Conservation (phyloP, 30 jellyfish, hydroid and myxozoan genomes). For the Hydractinia symbiolongicarpus region DNA sequence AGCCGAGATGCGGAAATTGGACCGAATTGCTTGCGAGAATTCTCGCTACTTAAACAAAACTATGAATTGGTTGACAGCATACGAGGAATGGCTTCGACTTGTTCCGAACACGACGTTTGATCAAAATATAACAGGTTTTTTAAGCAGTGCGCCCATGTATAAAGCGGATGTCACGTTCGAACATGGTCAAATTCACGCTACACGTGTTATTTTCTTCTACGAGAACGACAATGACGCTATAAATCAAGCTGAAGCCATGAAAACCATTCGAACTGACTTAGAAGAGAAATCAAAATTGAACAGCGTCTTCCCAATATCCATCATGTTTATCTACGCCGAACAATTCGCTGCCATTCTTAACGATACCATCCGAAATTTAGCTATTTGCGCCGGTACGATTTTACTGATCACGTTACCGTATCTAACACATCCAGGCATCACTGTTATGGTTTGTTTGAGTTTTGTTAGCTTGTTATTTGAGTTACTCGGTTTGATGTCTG, state of each 20-base stretch:
- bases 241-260: slow-evolving; percentile 33
- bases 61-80: slow-evolving; percentile 37
- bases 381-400: slow-evolving; percentile 60
- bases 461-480: slow-evolving; percentile 68
- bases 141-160: slow-evolving; percentile 12
- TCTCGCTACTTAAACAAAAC: not conserved
- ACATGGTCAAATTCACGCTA: not conserved
- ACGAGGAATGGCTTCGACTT: slow-evolving; percentile 29
- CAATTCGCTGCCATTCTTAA: slow-evolving; percentile 61
- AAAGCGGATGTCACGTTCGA: slow-evolving; percentile 14
- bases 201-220: slow-evolving; percentile 10
- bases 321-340: slow-evolving; percentile 58
- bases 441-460: slow-evolving; percentile 45
- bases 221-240: slow-evolving; percentile 16
- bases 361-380: slow-evolving; percentile 70
- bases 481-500: slow-evolving; percentile 65
- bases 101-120: not conserved
- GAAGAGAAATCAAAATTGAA: not conserved
- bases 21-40: slow-evolving; percentile 14
- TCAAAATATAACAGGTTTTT: slow-evolving; percentile 1
- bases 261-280: slow-evolving; percentile 7
- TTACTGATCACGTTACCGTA: slow-evolving; percentile 67
- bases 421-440: slow-evolving; percentile 69
- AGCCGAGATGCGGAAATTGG: slow-evolving; percentile 19
- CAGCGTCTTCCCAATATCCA: slow-evolving; percentile 18